phyloP scores from a whole-genome alignment of 2,113 vertebrate species.

The Gymnocephalus cernua region DNA sequence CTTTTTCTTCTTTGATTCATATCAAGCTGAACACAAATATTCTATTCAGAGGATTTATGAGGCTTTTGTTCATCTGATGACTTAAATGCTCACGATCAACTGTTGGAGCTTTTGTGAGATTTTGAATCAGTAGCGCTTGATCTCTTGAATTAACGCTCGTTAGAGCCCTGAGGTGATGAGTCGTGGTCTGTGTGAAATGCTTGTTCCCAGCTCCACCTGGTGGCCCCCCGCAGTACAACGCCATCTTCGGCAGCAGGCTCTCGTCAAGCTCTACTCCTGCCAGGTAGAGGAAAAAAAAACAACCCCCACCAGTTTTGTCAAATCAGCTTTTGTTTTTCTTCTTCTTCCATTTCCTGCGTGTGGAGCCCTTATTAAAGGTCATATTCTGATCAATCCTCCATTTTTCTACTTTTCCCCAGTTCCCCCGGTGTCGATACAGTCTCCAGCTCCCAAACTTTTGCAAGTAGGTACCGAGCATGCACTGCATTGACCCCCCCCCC shows the following conservation, averaged over 20 bases:
- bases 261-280: constrained; percentile 85
- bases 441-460: constrained; percentile 80
- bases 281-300: constrained; percentile 71
- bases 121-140: background rate
- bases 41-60: constrained; percentile 40
- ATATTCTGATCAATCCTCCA: background rate
- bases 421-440: constrained; percentile 81
- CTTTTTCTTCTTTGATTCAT: constrained; percentile 67
- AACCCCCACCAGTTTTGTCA: background rate
- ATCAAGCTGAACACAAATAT: constrained; percentile 28
- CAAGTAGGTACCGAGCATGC: constrained; percentile 73
- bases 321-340: constrained; percentile 18
- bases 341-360: background rate
- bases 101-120: background rate
- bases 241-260: constrained; percentile 84
- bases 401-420: constrained; percentile 51
- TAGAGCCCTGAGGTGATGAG: background rate
- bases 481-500: constrained; percentile 10
- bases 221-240: constrained; percentile 84
- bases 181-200: constrained; percentile 17
- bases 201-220: constrained; percentile 78
- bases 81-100: constrained; percentile 13
- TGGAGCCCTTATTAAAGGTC: constrained; percentile 29
- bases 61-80: constrained; percentile 34
- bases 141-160: constrained; percentile 1